phyloP scores from a whole-genome alignment of 1,140 invertebrate genomes.

The Rhynchophorus ferrugineus region DNA sequence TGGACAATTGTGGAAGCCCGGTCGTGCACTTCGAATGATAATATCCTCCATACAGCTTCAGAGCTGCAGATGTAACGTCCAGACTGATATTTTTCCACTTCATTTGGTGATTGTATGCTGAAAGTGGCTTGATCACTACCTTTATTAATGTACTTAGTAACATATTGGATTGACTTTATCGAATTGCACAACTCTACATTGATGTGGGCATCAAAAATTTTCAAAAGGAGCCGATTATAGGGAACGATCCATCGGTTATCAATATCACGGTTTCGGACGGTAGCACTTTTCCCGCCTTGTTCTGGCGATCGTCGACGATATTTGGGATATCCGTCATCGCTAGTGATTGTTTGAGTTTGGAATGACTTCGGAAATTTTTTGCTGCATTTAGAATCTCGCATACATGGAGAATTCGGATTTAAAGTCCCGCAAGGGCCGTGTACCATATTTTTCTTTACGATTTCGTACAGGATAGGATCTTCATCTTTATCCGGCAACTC shows the following conservation, averaged over 20 bases:
- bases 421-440: conserved; percentile 40
- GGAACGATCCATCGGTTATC: conserved; percentile 42
- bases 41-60: conserved; percentile 44
- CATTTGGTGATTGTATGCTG: conserved; percentile 5
- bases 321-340: conserved; percentile 38
- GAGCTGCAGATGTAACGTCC: conserved; percentile 25
- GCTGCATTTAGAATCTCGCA: conserved; percentile 24
- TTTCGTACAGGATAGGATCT: conserved; percentile 40
- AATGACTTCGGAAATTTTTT: conserved; percentile 30
- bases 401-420: conserved; percentile 13
- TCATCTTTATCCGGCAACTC: conserved; percentile 38
- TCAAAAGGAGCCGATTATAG: conserved; percentile 34
- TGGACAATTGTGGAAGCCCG: conserved; percentile 40
- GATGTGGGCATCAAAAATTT: conserved; percentile 36
- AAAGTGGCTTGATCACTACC: conserved; percentile 31
- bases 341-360: conserved; percentile 27
- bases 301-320: conserved; percentile 40
- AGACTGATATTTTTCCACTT: conserved; percentile 6
- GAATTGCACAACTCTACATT: conserved; percentile 40
- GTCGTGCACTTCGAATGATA: conserved; percentile 41
- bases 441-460: conserved; percentile 43
- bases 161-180: conserved; percentile 38
- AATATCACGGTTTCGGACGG: conserved; percentile 26
- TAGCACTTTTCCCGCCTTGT: conserved; percentile 26
- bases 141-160: conserved; percentile 36